Evolutionary conservation across 2,797 vertebrate genomes (phyloP).

Genomic region (Gallinago nigripennis): DNA sequence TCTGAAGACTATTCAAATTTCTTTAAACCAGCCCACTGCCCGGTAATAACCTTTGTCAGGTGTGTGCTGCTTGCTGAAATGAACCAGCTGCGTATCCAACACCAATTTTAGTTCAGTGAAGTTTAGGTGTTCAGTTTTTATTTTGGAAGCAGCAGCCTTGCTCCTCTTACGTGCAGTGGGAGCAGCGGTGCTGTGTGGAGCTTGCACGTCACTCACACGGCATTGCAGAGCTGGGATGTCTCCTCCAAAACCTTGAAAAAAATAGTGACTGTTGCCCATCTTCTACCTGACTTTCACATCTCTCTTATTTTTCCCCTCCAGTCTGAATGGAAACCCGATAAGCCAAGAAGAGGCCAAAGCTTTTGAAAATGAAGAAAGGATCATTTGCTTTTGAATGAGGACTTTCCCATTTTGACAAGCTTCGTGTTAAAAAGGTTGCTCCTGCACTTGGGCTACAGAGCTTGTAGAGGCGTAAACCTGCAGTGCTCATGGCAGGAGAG

Average conservation of each 20-base stretch:
- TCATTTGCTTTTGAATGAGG: constrained; percentile 71
- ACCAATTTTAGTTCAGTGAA: rapidly evolving
- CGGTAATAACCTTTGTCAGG: background rate
- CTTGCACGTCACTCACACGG: rapidly evolving
- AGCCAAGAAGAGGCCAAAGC: constrained; percentile 73
- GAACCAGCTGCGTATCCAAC: background rate
- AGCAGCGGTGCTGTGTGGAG: background rate
- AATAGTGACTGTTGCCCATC: no score
- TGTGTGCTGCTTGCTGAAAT: background rate
- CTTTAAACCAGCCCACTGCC: background rate
- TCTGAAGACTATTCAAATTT: background rate
- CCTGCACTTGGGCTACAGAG: background rate
- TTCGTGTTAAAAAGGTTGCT: background rate
- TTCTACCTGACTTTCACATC: background rate
- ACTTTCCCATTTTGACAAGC: background rate
- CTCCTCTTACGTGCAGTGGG: rapidly evolving
- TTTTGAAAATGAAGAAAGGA: constrained; percentile 73
- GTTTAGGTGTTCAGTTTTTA: background rate
- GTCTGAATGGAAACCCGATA: constrained; percentile 76
- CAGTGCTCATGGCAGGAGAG: background rate
- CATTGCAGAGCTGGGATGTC: background rate
- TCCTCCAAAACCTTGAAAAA: background rate
- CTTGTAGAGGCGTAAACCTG: background rate
- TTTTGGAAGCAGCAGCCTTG: background rate
- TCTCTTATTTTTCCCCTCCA: constrained; percentile 11